phyloP scores from a whole-genome alignment of 2,113 vertebrate species.

The Alectura lathami region DNA sequence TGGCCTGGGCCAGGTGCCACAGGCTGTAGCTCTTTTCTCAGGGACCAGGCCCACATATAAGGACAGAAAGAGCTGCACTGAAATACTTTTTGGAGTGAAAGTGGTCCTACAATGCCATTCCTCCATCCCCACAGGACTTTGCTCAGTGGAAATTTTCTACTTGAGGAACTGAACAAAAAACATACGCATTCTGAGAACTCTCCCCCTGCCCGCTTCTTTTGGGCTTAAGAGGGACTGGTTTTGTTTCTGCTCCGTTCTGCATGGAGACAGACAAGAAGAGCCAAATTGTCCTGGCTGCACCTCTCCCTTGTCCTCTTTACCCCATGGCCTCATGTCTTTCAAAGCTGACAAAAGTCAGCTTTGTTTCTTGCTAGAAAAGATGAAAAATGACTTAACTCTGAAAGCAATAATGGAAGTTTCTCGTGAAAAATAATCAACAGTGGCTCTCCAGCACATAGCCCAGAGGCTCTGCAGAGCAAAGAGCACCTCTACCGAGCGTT shows the following conservation, averaged over 20 bases:
- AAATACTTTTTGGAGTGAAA: background rate
- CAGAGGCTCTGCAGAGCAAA: background rate
- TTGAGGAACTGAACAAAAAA: background rate
- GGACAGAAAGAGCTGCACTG: background rate
- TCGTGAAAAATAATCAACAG: background rate
- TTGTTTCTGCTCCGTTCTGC: background rate
- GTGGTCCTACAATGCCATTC: background rate
- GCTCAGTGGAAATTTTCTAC: background rate
- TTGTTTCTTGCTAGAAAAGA: background rate
- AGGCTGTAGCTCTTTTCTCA: background rate
- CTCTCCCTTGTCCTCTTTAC: background rate
- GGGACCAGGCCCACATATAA: accelerated
- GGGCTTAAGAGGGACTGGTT: background rate
- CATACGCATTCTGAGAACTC: background rate
- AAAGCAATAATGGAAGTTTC: background rate
- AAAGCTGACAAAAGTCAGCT: background rate
- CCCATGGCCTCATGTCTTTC: background rate
- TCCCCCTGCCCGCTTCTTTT: background rate
- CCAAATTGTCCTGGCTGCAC: background rate
- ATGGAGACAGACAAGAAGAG: background rate
- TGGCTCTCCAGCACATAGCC: background rate
- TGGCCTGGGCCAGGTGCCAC: background rate
- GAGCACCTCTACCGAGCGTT: background rate
- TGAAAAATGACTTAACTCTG: background rate
- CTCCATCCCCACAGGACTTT: background rate